A percentile compares a stretch with the other conserved stretches of the same genome.
Evolutionary conservation across 2,113 vertebrate species (phyloP).

Genomic region (Tachuris rubrigastra): DNA sequence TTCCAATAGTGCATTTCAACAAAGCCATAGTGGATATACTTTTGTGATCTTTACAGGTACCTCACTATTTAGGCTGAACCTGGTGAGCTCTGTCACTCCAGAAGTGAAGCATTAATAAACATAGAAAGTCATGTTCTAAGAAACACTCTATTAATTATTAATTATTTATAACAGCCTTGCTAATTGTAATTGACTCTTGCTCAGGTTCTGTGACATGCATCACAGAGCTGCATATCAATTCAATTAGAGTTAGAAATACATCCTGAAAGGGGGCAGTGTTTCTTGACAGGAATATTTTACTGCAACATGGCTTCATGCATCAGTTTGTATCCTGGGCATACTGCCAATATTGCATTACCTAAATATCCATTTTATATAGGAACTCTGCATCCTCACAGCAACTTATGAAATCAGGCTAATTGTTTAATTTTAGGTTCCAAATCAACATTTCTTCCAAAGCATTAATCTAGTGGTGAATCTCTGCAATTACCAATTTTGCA

Average conservation of each 20-base stretch:
- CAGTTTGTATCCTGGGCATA: slow-evolving; percentile 8
- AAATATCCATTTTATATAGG: slow-evolving; percentile 33
- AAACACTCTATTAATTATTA: background rate
- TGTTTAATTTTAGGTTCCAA: slow-evolving; percentile 60
- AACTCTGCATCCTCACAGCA: slow-evolving; percentile 39
- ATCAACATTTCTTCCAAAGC: slow-evolving; percentile 44
- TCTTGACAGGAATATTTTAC: slow-evolving; percentile 33
- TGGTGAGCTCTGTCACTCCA: background rate
- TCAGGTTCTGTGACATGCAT: background rate
- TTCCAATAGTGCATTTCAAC: background rate
- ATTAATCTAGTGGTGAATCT: slow-evolving; percentile 33
- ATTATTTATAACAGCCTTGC: background rate
- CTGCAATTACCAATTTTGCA: slow-evolving; percentile 46
- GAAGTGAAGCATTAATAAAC: background rate
- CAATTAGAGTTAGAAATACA: background rate
- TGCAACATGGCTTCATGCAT: background rate
- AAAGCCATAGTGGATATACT: background rate
- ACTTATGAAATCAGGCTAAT: slow-evolving; percentile 55
- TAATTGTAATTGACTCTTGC: slow-evolving; percentile 15
- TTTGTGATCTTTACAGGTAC: background rate
- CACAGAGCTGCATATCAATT: background rate
- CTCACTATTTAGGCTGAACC: background rate
- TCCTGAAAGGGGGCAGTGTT: slow-evolving; percentile 13
- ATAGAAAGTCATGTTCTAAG: background rate
- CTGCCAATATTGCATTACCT: slow-evolving; percentile 52